A percentile compares a stretch with the other conserved stretches of the same genome.
Evolutionary conservation across 2,113 vertebrate species (phyloP).

Genomic region (Desmodus rotundus): DNA sequence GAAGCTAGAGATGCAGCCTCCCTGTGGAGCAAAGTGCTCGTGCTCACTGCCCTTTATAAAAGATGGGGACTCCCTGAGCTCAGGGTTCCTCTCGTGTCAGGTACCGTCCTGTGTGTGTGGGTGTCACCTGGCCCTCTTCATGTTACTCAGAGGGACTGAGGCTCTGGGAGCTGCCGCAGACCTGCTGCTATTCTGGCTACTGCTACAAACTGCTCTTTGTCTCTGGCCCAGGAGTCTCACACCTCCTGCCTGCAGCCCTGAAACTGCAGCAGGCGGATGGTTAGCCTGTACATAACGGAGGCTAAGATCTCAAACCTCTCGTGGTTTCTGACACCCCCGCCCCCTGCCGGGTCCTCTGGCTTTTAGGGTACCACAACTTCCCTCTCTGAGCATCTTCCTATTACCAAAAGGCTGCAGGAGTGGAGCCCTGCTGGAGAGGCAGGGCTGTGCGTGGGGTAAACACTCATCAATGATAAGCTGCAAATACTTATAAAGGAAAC

Average conservation of each 20-base stretch:
- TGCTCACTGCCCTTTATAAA: background rate
- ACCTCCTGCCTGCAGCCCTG: background rate
- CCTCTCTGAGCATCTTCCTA: background rate
- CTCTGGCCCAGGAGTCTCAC: background rate
- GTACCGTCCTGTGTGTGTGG: accelerated
- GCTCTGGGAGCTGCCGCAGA: background rate
- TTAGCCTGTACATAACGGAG: background rate
- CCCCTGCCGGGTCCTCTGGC: background rate
- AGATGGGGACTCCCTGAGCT: background rate
- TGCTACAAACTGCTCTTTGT: background rate
- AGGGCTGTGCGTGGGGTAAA: background rate
- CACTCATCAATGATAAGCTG: background rate
- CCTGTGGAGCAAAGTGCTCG: background rate
- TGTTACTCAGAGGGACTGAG: background rate
- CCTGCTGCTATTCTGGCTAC: background rate
- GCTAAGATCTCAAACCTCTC: background rate
- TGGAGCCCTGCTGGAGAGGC: background rate
- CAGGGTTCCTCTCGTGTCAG: background rate
- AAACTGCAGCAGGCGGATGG: background rate
- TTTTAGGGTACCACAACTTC: background rate
- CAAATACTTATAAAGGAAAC: background rate
- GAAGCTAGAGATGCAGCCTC: background rate
- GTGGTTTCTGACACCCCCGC: background rate
- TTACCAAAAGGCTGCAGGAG: background rate
- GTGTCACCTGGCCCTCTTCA: background rate